Evolutionary conservation across 2,113 vertebrate species (phyloP), one percentile per base, ranked within the genome.

Genomic region (Arothron firmamentum): DNA sequence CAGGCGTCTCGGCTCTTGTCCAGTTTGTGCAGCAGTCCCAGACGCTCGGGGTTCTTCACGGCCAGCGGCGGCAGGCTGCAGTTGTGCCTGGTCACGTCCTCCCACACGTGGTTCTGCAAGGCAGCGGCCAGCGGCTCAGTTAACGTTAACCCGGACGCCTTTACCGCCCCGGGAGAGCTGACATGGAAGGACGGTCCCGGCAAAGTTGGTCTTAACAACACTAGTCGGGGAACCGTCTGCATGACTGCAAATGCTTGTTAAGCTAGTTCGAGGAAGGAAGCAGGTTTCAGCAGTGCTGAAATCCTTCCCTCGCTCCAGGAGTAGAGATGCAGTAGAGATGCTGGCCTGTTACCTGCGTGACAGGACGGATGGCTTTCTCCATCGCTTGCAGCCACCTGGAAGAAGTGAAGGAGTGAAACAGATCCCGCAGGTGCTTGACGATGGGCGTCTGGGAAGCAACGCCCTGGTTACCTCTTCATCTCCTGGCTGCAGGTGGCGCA

Each of bases 401-500:
- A 19, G 88, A 67, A 17, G 43, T 1, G n/a, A 15, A 46, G 1
- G 15, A 46, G 43, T 46, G 43, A 16, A 46, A 5, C 1, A 12
- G 1, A 12, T 38, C 9, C 15, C 6, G 45, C 43, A 17, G 43
- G 43, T 17, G 42, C 16, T 17, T 46, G 43, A 46, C 4, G 1
- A 25, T 5, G 25, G 25, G 25, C 25, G 25, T 23, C 25, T 28
- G 21, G 21, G 21, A 28, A 5, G 5, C 25, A 28, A 7, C 2
- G 4, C 6, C 25, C 25, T 7, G 3, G 4, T 15, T 67, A 94
- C 94, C 94, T 93, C 87, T 94, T 96, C 93, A 94, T 94, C 79
- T 97, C 94, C 85, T 95, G 94, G 80, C 90, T 94, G 59, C 93
- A 95, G 21, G 92, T 94, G 16, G 95, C 92, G 71, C 91, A 94